Percentiles rank a stretch among this genome's conserved stretches.
Conservation (phyloP, 23 tunicate species). For the Phallusia fumigata region DNA sequence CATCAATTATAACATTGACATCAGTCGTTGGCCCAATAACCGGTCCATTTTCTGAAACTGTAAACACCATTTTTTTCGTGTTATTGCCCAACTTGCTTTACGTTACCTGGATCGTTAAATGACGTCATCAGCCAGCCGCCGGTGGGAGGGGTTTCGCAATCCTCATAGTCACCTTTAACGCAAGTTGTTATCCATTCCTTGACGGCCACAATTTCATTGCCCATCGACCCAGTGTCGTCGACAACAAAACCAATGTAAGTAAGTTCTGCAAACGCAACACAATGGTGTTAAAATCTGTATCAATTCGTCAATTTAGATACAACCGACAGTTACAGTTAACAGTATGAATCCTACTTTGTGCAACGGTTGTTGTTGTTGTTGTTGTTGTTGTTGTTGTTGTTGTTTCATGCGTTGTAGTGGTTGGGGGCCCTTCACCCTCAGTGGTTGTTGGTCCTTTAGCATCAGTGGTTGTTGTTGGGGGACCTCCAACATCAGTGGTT, state of each 20-base stretch:
- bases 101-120: slow-evolving; percentile 78
- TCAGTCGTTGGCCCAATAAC: slow-evolving; percentile 64
- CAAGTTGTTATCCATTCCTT: slow-evolving; percentile 66
- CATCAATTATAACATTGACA: slow-evolving; percentile 26
- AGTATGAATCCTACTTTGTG: background rate
- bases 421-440: too few relatives aligned
- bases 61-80: background rate
- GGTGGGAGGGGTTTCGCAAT: slow-evolving; percentile 60
- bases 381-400: background rate
- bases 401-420: background rate
- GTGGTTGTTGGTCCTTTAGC: too few relatives aligned
- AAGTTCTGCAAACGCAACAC: background rate
- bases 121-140: slow-evolving; percentile 77
- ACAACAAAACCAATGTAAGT: slow-evolving; percentile 64
- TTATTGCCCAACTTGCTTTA: too few relatives aligned
- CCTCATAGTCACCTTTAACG: slow-evolving; percentile 18
- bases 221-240: slow-evolving; percentile 83
- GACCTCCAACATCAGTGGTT: too few relatives aligned
- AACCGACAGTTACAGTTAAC: too few relatives aligned
- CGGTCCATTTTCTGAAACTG: slow-evolving; percentile 26
- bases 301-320: too few relatives aligned
- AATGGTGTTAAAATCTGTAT: too few relatives aligned
- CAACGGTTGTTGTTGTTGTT: background rate
- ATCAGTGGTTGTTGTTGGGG: too few relatives aligned
- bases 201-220: slow-evolving; percentile 59